phyloP scores from a whole-genome alignment of 2,888 invertebrate species.

The Chymomyza fuscimana region DNA sequence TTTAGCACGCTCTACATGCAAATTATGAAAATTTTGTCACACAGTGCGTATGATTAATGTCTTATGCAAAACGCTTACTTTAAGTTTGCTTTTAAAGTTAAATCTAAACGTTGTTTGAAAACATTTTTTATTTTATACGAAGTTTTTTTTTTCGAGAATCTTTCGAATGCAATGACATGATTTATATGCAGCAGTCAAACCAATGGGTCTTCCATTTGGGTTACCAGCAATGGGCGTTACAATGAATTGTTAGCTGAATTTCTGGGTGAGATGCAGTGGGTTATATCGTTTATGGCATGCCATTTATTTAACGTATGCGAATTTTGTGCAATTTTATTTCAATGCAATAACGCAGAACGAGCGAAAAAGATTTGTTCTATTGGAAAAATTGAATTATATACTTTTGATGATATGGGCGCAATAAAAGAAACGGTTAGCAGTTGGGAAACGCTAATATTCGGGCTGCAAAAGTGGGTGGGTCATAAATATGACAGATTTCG shows the following conservation, averaged over 20 bases:
- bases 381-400: slow-evolving; percentile 70
- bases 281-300: slow-evolving; percentile 42
- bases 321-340: slow-evolving; percentile 10
- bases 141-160: neutral
- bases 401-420: slow-evolving; percentile 54
- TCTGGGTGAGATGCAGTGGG: neutral
- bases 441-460: neutral
- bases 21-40: neutral
- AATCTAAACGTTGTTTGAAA: neutral
- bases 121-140: neutral
- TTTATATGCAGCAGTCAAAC: slow-evolving; percentile 38
- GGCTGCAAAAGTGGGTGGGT: neutral
- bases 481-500: neutral
- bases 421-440: neutral
- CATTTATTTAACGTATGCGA: slow-evolving; percentile 69
- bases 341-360: slow-evolving; percentile 24
- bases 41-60: slow-evolving; percentile 13
- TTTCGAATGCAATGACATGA: slow-evolving; percentile 63
- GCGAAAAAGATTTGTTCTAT: slow-evolving; percentile 54
- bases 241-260: neutral
- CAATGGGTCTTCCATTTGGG: neutral
- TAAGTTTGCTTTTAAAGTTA: neutral
- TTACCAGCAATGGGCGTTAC: neutral
- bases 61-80: neutral
- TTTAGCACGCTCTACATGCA: neutral